Evolutionary conservation across 2,888 invertebrate species (phyloP).

Genomic region (Phyto melanocephala): DNA sequence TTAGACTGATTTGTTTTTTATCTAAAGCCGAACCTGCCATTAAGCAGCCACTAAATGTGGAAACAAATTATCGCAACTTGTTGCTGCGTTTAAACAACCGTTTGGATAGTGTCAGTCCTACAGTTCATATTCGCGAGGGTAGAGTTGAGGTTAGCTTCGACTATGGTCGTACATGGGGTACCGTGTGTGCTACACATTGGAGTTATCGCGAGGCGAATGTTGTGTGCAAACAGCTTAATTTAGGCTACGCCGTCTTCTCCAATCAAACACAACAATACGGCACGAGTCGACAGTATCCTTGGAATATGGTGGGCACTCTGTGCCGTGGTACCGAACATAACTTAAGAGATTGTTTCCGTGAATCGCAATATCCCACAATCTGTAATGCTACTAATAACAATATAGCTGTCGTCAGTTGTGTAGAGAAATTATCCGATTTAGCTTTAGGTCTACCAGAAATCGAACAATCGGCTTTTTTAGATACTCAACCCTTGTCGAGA

Average conservation of each 20-base stretch:
- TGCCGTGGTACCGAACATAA: slow-evolving; percentile 71
- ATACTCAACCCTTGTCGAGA: slow-evolving; percentile 70
- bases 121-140: slow-evolving; percentile 67
- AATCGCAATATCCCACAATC: slow-evolving; percentile 67
- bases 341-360: slow-evolving; percentile 70
- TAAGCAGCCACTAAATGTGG: slow-evolving; percentile 47
- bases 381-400: slow-evolving; percentile 70
- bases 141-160: slow-evolving; percentile 74
- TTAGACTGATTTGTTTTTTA: not conserved
- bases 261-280: slow-evolving; percentile 70
- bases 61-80: slow-evolving; percentile 68
- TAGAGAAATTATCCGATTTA: slow-evolving; percentile 69
- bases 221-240: slow-evolving; percentile 71
- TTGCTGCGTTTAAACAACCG: slow-evolving; percentile 69
- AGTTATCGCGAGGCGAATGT: slow-evolving; percentile 74
- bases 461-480: slow-evolving; percentile 68
- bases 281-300: slow-evolving; percentile 64
- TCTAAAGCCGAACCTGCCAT: slow-evolving; percentile 9
- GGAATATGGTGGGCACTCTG: slow-evolving; percentile 72
- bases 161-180: slow-evolving; percentile 71
- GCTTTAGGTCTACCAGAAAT: slow-evolving; percentile 71
- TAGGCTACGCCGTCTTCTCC: slow-evolving; percentile 71
- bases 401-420: slow-evolving; percentile 72
- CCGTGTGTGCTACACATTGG: slow-evolving; percentile 72
- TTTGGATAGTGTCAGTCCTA: slow-evolving; percentile 1